Percentiles rank a stretch among this genome's conserved stretches.
phyloP scores from a whole-genome alignment of 2,797 vertebrate genomes.

The Otolemur crassicaudatus region DNA sequence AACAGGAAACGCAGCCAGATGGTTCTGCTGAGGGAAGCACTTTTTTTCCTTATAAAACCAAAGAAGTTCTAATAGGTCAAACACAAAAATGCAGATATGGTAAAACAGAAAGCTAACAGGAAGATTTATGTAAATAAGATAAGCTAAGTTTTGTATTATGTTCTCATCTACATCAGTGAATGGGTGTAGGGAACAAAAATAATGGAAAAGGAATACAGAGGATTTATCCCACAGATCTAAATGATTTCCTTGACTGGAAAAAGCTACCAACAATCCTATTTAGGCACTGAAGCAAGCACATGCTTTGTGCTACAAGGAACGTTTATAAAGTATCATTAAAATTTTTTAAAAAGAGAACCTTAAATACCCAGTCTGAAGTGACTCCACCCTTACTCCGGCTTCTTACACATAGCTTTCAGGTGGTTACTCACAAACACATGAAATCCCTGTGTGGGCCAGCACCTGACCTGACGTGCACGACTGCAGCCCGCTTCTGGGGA shows the following conservation, averaged over 20 bases:
- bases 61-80: slow-evolving; percentile 90
- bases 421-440: not conserved
- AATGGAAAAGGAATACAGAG: slow-evolving; percentile 28
- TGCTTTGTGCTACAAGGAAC: slow-evolving; percentile 66
- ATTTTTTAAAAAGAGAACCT: slow-evolving; percentile 58
- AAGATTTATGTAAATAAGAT: slow-evolving; percentile 87
- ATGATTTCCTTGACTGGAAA: slow-evolving; percentile 62
- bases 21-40: slow-evolving; percentile 93
- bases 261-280: slow-evolving; percentile 65
- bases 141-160: slow-evolving; percentile 58
- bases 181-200: slow-evolving; percentile 14
- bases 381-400: slow-evolving; percentile 22
- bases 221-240: slow-evolving; percentile 58
- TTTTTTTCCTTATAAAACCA: slow-evolving; percentile 87
- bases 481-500: not conserved
- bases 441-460: not conserved
- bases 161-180: slow-evolving; percentile 63
- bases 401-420: slow-evolving; percentile 1
- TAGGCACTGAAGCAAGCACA: slow-evolving; percentile 57
- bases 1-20: slow-evolving; percentile 95
- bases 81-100: slow-evolving; percentile 86
- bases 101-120: slow-evolving; percentile 85
- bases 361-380: slow-evolving; percentile 56
- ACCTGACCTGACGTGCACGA: not conserved
- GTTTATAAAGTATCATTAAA: slow-evolving; percentile 73